These are phyloP conservation scores for Xerus rutilus DNA, from an alignment of 2,797 vertebrate genomes.

Conservation along the genomic window DNA sequence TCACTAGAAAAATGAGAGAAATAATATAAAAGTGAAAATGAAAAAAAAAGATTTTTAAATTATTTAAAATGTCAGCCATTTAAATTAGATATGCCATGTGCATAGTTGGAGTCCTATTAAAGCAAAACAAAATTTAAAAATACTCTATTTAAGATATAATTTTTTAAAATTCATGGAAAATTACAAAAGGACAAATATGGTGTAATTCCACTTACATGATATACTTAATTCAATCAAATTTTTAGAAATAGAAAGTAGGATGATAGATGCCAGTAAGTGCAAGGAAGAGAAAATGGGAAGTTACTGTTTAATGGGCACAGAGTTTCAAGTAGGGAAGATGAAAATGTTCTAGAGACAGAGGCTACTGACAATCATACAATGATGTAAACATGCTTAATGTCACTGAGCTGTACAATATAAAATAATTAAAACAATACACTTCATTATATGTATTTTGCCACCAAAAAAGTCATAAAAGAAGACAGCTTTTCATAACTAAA, in stretches of 20 bases:
- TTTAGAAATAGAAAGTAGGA: neutral
- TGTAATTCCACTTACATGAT: neutral
- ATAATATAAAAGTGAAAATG: neutral
- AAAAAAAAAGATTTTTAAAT: conserved; percentile 21
- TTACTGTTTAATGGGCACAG: neutral
- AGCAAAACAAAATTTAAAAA: neutral
- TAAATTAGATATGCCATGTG: neutral
- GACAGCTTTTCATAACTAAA: neutral
- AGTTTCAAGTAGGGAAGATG: neutral
- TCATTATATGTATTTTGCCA: neutral
- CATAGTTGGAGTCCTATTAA: neutral
- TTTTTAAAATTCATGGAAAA: neutral
- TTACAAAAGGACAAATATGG: neutral
- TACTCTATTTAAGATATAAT: neutral
- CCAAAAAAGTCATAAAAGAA: neutral
- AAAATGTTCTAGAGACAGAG: neutral
- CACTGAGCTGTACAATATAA: neutral
- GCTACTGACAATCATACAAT: neutral
- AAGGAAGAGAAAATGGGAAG: neutral
- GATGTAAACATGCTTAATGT: neutral
- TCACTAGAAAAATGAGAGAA: neutral
- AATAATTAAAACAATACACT: neutral
- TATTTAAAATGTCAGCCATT: neutral
- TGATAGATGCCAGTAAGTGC: fast-evolving
- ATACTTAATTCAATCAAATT: neutral